Evolutionary conservation across 1,140 invertebrate species (phyloP).

Genomic region (Oncopodura yosiiana): DNA sequence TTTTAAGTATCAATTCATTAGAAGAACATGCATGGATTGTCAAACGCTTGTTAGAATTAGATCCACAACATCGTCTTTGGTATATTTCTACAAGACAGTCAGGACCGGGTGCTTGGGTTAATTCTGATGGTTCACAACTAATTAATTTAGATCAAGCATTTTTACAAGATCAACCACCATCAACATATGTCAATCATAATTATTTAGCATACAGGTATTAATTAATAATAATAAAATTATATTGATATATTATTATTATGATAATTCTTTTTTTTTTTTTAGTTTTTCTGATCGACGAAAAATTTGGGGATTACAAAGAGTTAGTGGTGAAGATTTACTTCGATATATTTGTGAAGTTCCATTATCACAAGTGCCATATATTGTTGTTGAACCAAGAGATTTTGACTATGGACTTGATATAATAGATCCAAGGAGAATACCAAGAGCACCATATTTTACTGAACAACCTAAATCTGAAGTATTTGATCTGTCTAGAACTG

Average conservation of each 20-base stretch:
- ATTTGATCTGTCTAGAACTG: slow-evolving; percentile 67
- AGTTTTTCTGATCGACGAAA: slow-evolving; percentile 59
- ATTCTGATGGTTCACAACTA: slow-evolving; percentile 65
- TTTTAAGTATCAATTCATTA: slow-evolving; percentile 63
- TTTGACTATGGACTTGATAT: slow-evolving; percentile 71
- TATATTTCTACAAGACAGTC: slow-evolving; percentile 67
- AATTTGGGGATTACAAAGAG: slow-evolving; percentile 72
- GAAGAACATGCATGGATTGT: slow-evolving; percentile 82
- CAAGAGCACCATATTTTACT: slow-evolving; percentile 76
- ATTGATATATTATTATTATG: background rate
- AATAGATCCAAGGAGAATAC: slow-evolving; percentile 65
- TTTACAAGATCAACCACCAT: slow-evolving; percentile 49
- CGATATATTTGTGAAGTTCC: slow-evolving; percentile 84
- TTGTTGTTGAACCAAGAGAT: slow-evolving; percentile 54
- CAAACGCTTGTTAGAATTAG: slow-evolving; percentile 61
- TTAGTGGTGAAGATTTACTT: slow-evolving; percentile 61
- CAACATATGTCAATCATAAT: slow-evolving; percentile 41
- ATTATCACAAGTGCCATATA: slow-evolving; percentile 52
- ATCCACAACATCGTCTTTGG: slow-evolving; percentile 78
- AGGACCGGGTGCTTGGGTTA: slow-evolving; percentile 65
- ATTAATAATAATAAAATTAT: slow-evolving; percentile 2
- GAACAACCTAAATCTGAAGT: slow-evolving; percentile 69
- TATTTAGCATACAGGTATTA: slow-evolving; percentile 50
- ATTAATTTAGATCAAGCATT: slow-evolving; percentile 72
- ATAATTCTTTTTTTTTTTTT: slow-evolving; percentile 44